phyloP scores from a whole-genome alignment of 30 jellyfish, hydroid and myxozoan genomes.

The Hydractinia symbiolongicarpus region DNA sequence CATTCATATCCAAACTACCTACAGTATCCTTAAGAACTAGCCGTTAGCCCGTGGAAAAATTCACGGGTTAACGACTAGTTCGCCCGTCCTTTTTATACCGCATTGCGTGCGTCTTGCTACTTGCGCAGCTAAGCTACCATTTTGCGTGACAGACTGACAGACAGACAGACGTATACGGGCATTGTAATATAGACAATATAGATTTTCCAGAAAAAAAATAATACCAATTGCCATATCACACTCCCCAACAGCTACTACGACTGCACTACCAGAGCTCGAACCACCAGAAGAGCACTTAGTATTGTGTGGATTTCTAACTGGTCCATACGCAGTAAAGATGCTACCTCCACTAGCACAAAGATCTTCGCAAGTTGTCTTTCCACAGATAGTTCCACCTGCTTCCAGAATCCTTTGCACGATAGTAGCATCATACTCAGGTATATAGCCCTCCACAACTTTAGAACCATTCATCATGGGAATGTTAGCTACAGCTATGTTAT shows the following conservation, averaged over 20 bases:
- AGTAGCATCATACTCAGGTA: conserved; percentile 32
- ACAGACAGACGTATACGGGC: too few species aligned
- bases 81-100: too few species aligned
- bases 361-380: conserved; percentile 20
- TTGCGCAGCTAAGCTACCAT: too few species aligned
- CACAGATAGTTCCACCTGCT: background rate
- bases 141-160: too few species aligned
- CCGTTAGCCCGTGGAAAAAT: too few species aligned
- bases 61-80: too few species aligned
- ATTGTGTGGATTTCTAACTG: conserved; percentile 14
- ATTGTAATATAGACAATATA: too few species aligned
- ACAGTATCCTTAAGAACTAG: too few species aligned
- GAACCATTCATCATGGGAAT: conserved; percentile 35
- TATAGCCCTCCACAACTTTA: conserved; percentile 21
- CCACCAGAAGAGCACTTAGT: conserved; percentile 17
- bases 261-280: conserved; percentile 15
- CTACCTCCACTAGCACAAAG: conserved; percentile 9
- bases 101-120: too few species aligned
- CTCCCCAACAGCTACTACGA: conserved; percentile 13
- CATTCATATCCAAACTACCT: too few species aligned
- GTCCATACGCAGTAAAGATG: background rate
- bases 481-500: conserved; percentile 19
- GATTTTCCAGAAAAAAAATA: too few species aligned
- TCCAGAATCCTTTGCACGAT: conserved; percentile 8
- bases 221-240: conserved; percentile 20